Evolutionary conservation across 1,140 invertebrate species (phyloP), one percentile per base, ranked within the genome.

Genomic region (Belonocnema kinseyi): DNA sequence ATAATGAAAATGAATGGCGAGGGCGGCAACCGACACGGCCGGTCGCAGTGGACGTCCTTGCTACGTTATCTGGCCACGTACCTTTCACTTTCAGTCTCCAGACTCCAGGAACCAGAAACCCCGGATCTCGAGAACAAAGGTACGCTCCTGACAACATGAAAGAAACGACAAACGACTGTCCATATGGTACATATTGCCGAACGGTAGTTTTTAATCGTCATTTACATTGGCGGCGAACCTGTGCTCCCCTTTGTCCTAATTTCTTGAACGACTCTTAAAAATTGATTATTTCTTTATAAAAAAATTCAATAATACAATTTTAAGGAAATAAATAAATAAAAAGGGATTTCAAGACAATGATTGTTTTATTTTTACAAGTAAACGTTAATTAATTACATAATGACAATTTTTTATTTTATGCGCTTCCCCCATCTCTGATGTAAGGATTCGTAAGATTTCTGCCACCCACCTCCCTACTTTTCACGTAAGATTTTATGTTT

Each of bases 41-140:
- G 77, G 72, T 77, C 58, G 56, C 83, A 90, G 85, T 90, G 87
- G 90, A 91, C 89, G 90, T 91, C 90, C 90, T 91, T 91, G 90
- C 90, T 88, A 90, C 85, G 88, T 91, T 91, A 91, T 91, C 89
- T 87, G 83, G 82, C 85, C 83, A 85, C 86, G 84, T 87, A 87
- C 90, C 90, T 92, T 92, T 91, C 90, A 91, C 90, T 92, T 91
- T 92, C 88, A 88, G 79, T 83, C 82, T 87, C 80, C 85, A 90
- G 80, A 84, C 82, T 87, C 80, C 85, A 90, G 89, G 88, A 90
- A 89, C 88, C 86, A 87, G 85, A 89, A 88, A 89, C 85, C 87
- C 86, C 84, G 85, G 86, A 88, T 87, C 87, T 83, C 76, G 72
- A 54, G 80, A 85, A 86, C 82, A 87, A 87, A 88, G 86, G 82